Evolutionary conservation across 2,113 vertebrate species (phyloP).

Genomic region (Petrocephalus zakoni): DNA sequence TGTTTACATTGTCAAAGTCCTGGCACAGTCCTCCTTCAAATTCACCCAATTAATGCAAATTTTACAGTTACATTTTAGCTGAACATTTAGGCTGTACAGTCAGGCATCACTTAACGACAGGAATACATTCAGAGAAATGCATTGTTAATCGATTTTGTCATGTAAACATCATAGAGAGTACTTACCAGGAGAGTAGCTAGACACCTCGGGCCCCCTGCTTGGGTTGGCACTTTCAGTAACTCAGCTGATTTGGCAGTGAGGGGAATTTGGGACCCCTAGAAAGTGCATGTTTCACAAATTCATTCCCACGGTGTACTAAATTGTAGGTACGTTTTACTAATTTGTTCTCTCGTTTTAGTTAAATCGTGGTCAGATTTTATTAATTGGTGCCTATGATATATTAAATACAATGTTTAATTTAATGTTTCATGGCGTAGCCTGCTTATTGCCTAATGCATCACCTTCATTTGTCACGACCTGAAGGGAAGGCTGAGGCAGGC

Average conservation of each 20-base stretch:
- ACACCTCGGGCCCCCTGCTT: neutral
- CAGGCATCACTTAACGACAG: too few relatives aligned
- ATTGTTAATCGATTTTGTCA: neutral
- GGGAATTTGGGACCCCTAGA: neutral
- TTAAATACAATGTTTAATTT: too few relatives aligned
- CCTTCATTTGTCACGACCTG: too few relatives aligned
- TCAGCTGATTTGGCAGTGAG: neutral
- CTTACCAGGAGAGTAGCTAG: neutral
- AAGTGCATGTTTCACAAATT: neutral
- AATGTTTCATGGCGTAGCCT: too few relatives aligned
- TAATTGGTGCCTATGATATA: too few relatives aligned
- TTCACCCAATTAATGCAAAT: neutral
- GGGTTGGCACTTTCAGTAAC: neutral
- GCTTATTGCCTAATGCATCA: neutral
- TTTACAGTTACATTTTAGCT: neutral
- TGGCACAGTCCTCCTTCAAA: neutral
- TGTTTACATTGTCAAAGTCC: neutral
- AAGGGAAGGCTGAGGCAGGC: too few relatives aligned
- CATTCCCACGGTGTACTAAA: neutral
- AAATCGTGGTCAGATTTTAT: too few relatives aligned
- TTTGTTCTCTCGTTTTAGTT: too few relatives aligned
- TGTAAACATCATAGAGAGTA: neutral
- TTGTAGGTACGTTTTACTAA: neutral
- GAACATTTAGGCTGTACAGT: neutral
- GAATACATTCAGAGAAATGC: too few relatives aligned